These are phyloP conservation scores for Papilio demoleus DNA, from an alignment of 2,888 invertebrate genomes.

Conservation along the genomic window DNA sequence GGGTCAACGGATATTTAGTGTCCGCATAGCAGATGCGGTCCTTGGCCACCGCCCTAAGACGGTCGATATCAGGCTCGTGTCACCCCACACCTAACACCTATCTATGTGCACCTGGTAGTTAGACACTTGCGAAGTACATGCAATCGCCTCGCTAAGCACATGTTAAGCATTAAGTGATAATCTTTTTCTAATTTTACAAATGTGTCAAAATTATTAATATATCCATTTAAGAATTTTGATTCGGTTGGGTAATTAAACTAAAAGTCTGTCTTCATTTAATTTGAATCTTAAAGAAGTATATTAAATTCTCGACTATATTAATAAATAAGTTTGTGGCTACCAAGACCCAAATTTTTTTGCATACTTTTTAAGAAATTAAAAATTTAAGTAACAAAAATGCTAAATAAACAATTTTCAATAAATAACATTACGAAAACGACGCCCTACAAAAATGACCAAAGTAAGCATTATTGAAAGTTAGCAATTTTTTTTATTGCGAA, in stretches of 20 bases:
- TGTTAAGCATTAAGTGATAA: background rate
- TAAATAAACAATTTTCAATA: background rate
- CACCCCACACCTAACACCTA: slow-evolving; percentile 78
- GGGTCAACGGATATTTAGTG: slow-evolving; percentile 82
- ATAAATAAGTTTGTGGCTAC: too few species aligned
- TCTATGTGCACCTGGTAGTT: slow-evolving; percentile 79
- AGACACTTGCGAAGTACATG: slow-evolving; percentile 47
- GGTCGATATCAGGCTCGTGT: slow-evolving; percentile 75
- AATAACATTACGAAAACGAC: slow-evolving; percentile 21
- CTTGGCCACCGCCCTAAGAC: slow-evolving; percentile 81
- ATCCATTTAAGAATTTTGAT: too few species aligned
- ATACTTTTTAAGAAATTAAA: background rate
- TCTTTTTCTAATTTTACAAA: background rate
- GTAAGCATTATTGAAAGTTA: slow-evolving; percentile 1
- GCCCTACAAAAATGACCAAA: slow-evolving; percentile 17
- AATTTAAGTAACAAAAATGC: background rate
- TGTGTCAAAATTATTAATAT: too few species aligned
- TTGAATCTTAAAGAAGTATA: too few species aligned
- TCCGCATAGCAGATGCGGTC: slow-evolving; percentile 81
- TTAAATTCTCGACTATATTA: too few species aligned
- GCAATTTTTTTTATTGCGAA: slow-evolving; percentile 5
- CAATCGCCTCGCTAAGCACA: slow-evolving; percentile 10
- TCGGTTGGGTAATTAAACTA: too few species aligned
- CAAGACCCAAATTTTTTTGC: slow-evolving; percentile 5
- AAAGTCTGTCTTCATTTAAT: too few species aligned